These are phyloP conservation scores for Mythimna vitellina DNA, from an alignment of 2,888 invertebrate species.

Conservation along the genomic window DNA sequence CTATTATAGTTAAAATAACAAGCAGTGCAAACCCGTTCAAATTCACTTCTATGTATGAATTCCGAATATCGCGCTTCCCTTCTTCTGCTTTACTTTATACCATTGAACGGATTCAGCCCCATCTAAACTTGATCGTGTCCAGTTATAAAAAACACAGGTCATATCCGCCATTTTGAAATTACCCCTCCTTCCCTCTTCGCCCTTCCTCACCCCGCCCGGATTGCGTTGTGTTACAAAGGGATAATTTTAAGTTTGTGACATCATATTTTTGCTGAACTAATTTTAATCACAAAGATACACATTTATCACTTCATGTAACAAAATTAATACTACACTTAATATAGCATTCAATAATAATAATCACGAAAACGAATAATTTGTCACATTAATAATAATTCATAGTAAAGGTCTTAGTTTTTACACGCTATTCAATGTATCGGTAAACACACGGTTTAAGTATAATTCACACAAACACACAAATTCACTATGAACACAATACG, in stretches of 20 bases:
- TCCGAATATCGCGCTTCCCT: neutral
- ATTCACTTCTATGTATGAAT: neutral
- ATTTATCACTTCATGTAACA: neutral
- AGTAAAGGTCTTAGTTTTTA: neutral
- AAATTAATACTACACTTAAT: neutral
- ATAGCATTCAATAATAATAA: neutral
- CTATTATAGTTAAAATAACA: neutral
- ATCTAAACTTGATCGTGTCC: conserved; percentile 30
- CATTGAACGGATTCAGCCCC: conserved; percentile 9
- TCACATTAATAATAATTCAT: neutral
- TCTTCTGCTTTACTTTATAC: neutral
- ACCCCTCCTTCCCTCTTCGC: neutral
- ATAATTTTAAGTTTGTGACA: neutral
- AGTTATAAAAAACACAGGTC: conserved; percentile 23
- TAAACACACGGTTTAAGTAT: neutral
- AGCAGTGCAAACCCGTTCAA: neutral
- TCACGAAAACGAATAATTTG: neutral
- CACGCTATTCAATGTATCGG: neutral
- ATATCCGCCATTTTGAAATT: conserved; percentile 29
- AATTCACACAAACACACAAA: neutral
- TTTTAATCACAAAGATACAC: neutral
- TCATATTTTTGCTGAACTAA: neutral
- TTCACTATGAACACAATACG: neutral
- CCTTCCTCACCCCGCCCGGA: neutral
- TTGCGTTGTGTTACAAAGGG: neutral